phyloP scores from a whole-genome alignment of 2,797 vertebrate genomes.

The Cheirogaleus major region DNA sequence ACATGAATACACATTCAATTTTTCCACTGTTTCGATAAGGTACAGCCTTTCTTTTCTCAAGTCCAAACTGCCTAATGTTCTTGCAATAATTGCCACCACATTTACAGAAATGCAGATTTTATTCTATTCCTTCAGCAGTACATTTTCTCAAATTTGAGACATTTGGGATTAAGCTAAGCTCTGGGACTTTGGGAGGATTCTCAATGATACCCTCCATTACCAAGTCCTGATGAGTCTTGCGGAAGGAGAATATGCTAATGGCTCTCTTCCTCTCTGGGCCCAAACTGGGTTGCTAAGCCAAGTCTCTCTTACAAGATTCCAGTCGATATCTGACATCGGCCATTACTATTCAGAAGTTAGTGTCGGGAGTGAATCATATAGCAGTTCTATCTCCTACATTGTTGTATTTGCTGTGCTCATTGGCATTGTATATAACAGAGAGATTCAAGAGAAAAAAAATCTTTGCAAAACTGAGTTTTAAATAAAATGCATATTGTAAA shows the following conservation, averaged over 20 bases:
- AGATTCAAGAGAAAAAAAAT: neutral
- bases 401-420: neutral
- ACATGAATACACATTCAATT: constrained; percentile 58
- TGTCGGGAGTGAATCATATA: neutral
- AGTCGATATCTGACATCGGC: neutral
- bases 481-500: neutral
- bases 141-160: constrained; percentile 3
- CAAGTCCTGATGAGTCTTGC: accelerated
- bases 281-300: accelerated
- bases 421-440: neutral
- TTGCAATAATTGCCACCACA: constrained; percentile 33
- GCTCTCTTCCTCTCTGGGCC: accelerated
- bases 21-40: constrained; percentile 44
- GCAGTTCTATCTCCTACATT: neutral
- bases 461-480: neutral
- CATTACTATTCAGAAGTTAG: neutral
- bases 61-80: neutral
- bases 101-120: constrained; percentile 47
- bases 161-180: neutral
- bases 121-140: neutral
- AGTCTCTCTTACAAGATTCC: neutral
- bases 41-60: constrained; percentile 34
- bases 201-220: neutral
- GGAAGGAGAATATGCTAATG: accelerated
- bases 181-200: neutral